These are phyloP conservation scores for Callospermophilus lateralis DNA, from an alignment of 2,113 vertebrate genomes.

Conservation along the genomic window DNA sequence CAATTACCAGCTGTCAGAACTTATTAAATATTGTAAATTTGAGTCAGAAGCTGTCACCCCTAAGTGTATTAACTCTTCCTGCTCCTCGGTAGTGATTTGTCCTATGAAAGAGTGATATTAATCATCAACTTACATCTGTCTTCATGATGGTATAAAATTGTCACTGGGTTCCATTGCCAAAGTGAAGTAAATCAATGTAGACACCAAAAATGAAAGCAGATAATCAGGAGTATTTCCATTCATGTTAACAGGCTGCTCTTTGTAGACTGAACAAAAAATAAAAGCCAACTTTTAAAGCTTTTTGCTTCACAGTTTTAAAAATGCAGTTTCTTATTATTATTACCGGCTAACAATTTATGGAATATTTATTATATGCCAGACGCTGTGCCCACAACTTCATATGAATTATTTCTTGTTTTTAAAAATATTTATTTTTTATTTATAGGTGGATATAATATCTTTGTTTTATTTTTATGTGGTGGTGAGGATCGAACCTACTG, in stretches of 20 bases:
- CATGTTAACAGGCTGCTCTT: conserved; percentile 49
- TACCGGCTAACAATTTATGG: not conserved
- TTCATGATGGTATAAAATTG: conserved; percentile 56
- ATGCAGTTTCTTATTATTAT: not conserved
- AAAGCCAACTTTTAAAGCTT: conserved; percentile 41
- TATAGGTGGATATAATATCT: too few relatives aligned
- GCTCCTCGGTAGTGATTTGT: conserved; percentile 72
- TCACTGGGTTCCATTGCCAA: conserved; percentile 39
- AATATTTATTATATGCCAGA: not conserved
- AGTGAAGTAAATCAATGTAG: conserved; percentile 66
- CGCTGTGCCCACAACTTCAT: not conserved
- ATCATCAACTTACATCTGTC: conserved; percentile 67
- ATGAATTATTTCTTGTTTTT: not conserved
- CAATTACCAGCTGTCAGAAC: conserved; percentile 78
- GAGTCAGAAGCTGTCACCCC: conserved; percentile 71
- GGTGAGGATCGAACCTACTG: too few relatives aligned
- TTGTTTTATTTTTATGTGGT: too few relatives aligned
- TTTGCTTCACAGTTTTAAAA: conserved; percentile 47
- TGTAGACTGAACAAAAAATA: conserved; percentile 26
- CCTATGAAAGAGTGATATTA: conserved; percentile 61
- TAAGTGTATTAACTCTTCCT: conserved; percentile 69
- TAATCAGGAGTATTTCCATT: conserved; percentile 38
- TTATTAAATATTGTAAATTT: conserved; percentile 71
- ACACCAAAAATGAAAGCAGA: conserved; percentile 52
- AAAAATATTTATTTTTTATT: too few relatives aligned